Evolutionary conservation across 2,797 vertebrate genomes (phyloP).

Genomic region (Tolypeutes matacus): DNA sequence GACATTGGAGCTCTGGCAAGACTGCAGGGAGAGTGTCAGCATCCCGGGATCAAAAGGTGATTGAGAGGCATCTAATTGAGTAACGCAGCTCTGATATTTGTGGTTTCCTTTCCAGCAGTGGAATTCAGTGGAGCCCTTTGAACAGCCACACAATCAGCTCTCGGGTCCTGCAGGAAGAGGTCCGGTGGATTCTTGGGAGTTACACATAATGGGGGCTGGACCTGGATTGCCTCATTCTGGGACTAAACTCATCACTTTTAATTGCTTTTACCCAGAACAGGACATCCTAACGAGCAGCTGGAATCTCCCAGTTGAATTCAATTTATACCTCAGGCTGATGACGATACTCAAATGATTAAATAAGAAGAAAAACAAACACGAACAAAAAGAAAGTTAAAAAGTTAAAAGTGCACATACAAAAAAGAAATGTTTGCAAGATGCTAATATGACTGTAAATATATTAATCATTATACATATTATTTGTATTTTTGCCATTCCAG

Average conservation of each 20-base stretch:
- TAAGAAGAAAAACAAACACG: neutral
- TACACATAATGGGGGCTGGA: slow-evolving; percentile 28
- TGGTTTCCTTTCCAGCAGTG: slow-evolving; percentile 62
- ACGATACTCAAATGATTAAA: neutral
- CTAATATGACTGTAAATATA: neutral
- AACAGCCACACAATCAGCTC: slow-evolving; percentile 44
- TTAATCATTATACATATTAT: neutral
- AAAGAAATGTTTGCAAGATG: neutral
- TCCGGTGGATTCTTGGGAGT: slow-evolving; percentile 71
- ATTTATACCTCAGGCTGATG: neutral
- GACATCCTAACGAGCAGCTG: neutral
- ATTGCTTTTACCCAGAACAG: neutral
- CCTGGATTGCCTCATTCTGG: neutral
- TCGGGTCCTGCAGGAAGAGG: neutral
- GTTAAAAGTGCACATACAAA: neutral
- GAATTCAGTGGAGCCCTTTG: slow-evolving; percentile 69
- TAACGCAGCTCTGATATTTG: slow-evolving; percentile 11
- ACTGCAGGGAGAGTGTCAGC: slow-evolving; percentile 57
- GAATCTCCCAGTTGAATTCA: neutral
- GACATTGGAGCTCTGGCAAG: slow-evolving; percentile 61
- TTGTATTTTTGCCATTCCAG: neutral
- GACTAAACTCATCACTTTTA: slow-evolving; percentile 9
- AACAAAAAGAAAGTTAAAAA: neutral
- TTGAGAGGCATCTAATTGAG: slow-evolving; percentile 52
- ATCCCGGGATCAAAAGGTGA: slow-evolving; percentile 76